phyloP scores from a whole-genome alignment of 1,140 invertebrate genomes.

The Lepidostoma basale region DNA sequence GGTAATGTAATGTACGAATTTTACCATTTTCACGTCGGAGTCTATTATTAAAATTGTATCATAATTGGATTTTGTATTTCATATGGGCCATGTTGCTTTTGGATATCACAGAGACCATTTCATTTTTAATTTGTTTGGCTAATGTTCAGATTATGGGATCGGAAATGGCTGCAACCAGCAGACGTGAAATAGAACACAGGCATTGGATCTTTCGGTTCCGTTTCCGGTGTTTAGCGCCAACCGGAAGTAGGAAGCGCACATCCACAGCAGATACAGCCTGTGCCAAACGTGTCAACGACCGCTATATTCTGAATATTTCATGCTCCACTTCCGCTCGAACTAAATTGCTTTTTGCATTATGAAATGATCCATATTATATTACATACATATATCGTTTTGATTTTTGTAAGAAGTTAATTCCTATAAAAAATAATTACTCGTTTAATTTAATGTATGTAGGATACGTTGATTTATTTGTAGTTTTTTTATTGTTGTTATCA shows the following conservation, averaged over 20 bases:
- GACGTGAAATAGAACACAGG: conserved; percentile 22
- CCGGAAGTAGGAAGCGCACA: neutral
- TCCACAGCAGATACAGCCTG: conserved; percentile 10
- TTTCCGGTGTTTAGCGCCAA: conserved; percentile 24
- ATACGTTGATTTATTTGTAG: no score
- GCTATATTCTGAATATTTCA: neutral
- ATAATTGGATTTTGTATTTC: no score
- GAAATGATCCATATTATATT: neutral
- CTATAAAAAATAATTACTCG: neutral
- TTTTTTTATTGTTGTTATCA: no score
- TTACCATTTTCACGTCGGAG: no score
- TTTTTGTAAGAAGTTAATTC: neutral
- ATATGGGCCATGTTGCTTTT: no score
- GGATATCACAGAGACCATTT: no score
- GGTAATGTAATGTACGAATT: no score
- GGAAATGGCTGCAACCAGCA: conserved; percentile 8
- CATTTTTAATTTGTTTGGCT: no score
- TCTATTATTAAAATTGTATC: no score
- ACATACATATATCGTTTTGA: neutral
- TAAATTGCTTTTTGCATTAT: neutral
- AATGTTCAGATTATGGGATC: neutral
- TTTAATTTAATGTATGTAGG: neutral
- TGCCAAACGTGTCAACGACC: conserved; percentile 15
- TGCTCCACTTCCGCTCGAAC: neutral
- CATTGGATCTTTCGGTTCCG: conserved; percentile 17